Evolutionary conservation across 2,888 invertebrate species (phyloP), one percentile per base, ranked within the genome.

Genomic region (Auanema sp.): DNA sequence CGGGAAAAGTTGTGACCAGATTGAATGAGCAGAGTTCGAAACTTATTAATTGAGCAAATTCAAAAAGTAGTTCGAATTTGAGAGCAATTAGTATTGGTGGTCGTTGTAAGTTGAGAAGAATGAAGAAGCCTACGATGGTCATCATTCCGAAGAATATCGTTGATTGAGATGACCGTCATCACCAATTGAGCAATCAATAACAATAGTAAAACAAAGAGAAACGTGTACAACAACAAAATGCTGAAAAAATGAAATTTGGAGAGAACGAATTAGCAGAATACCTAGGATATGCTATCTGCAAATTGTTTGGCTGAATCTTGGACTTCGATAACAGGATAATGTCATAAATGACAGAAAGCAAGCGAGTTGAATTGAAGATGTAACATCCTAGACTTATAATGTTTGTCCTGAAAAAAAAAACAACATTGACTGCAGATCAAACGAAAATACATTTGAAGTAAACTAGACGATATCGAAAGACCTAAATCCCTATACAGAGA

Each of bases 151-250:
- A 33, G 8, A 33, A 33, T 60, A 41, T 51, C 52, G 18, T 52
- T 51, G 6, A 66, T 53, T 47, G 64, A 66, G 64, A 68, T 57
- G 25, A 58, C 21, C 24, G 66, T 66, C 33, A 65, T 50, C 47
- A 64, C 57, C 23, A 66, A 24, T 58, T 71, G 71, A 33, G 64
- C 64, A 53, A 64, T 58, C 18, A 71, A 55, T 5, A 71, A 43
- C 2, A 65, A 23, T 14, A 64, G 56, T 6, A 66, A 57, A 16
- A 56, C 66, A 16, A 66, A 56, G 1, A 68, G 61, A 16, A 68
- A 65, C 44, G 66, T 59, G 58, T 71, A 68, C 8, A 71, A 53
- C 1, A 71, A 56, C 6, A 68, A 62, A 47, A 71, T 67, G 51
- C 71, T 71, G 71, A 11, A 70, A 33, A 8, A 33, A 33, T 33